Conservation (phyloP, 1,140 invertebrate species). For the Ericerus pela region DNA sequence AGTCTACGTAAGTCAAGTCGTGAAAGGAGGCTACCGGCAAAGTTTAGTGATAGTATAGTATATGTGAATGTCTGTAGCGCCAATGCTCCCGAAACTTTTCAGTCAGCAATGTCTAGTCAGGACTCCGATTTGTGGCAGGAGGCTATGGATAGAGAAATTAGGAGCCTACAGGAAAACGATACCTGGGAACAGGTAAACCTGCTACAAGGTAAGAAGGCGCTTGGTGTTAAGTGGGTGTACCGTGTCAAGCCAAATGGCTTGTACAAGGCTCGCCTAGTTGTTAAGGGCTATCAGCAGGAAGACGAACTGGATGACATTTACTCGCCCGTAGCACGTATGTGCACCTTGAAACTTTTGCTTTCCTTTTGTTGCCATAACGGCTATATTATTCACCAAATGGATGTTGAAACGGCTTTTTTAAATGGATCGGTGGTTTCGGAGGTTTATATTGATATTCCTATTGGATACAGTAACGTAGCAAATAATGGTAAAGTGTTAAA, state of each 20-base stretch:
- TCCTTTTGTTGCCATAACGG: conserved; percentile 15
- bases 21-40: too few relatives aligned
- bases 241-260: conserved; percentile 20
- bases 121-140: background rate
- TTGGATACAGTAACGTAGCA: conserved; percentile 15
- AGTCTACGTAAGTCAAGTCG: too few relatives aligned
- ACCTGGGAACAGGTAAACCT: conserved; percentile 14
- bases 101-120: background rate
- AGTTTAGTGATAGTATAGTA: too few relatives aligned
- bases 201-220: conserved; percentile 15
- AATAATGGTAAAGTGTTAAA: conserved; percentile 9
- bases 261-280: conserved; percentile 23
- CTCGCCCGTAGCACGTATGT: conserved; percentile 20
- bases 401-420: conserved; percentile 25
- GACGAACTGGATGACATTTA: conserved; percentile 21
- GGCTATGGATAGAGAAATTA: conserved; percentile 8
- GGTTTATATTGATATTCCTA: conserved; percentile 25
- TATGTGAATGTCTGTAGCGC: too few relatives aligned
- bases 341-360: conserved; percentile 20
- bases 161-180: background rate
- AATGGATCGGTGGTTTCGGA: conserved; percentile 23
- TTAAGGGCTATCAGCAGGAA: conserved; percentile 20
- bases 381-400: conserved; percentile 18
- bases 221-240: conserved; percentile 21
- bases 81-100: background rate